Conservation (phyloP, 2,113 vertebrate genomes). For the Salvelinus fontinalis region DNA sequence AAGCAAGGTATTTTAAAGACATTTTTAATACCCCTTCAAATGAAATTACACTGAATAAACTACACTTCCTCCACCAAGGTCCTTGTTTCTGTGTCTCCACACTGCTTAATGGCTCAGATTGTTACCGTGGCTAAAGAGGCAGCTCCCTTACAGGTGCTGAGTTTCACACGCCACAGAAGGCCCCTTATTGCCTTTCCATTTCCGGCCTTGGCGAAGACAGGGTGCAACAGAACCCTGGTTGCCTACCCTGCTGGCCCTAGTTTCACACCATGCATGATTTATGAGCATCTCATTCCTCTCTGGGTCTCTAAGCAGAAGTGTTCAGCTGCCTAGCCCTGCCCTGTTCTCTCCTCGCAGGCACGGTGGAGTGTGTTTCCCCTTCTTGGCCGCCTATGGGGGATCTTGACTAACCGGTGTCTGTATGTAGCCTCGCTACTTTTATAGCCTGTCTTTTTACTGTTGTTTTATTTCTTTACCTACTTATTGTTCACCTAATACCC, state of each 20-base stretch:
- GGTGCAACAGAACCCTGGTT: constrained; percentile 26
- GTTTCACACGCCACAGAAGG: background rate
- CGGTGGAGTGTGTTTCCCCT: constrained; percentile 16
- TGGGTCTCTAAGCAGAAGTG: constrained; percentile 56
- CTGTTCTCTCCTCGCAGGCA: background rate
- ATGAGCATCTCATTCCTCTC: constrained; percentile 64
- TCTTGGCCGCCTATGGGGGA: constrained; percentile 1
- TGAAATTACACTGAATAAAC: no score
- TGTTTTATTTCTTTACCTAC: no score
- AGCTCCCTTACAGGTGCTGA: background rate
- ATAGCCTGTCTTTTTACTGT: no score
- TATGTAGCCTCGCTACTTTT: no score
- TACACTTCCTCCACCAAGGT: no score
- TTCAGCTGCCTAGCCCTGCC: constrained; percentile 29
- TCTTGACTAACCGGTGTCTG: background rate
- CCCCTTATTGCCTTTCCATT: background rate
- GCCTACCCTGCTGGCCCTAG: constrained; percentile 25
- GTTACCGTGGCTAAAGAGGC: background rate
- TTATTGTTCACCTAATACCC: no score
- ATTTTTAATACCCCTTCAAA: no score
- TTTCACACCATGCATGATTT: constrained; percentile 61
- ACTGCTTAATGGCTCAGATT: background rate
- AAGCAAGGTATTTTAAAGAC: no score
- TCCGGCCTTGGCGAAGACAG: background rate
- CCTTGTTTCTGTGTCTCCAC: no score